Conservation (phyloP, 1,140 invertebrate genomes). For the Solenopsis fugax region DNA sequence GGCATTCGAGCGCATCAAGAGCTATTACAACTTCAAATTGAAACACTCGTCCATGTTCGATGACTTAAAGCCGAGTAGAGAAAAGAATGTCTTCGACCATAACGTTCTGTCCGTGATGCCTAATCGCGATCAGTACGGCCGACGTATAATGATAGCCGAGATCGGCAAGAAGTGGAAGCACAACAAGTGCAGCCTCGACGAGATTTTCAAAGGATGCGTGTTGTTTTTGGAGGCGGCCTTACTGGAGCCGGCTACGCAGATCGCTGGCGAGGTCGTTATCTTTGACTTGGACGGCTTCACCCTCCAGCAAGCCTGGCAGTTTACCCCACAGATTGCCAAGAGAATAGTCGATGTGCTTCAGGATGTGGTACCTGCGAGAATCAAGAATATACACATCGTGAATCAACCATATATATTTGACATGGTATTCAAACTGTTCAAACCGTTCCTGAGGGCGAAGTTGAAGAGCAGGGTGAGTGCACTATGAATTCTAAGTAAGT, state of each 20-base stretch:
- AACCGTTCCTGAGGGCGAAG: conserved; percentile 94
- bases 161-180: conserved; percentile 95
- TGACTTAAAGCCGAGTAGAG: conserved; percentile 89
- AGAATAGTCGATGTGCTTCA: conserved; percentile 94
- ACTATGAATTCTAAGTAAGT: not conserved
- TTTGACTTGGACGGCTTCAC: conserved; percentile 95
- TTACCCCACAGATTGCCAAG: conserved; percentile 93
- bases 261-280: conserved; percentile 92
- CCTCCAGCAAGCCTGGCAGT: conserved; percentile 93
- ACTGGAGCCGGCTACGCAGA: conserved; percentile 92
- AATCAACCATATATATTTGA: conserved; percentile 96
- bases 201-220: conserved; percentile 94
- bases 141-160: conserved; percentile 92
- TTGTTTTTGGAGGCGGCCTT: conserved; percentile 93
- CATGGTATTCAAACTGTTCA: conserved; percentile 94
- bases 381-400: conserved; percentile 95
- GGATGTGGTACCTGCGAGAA: conserved; percentile 92
- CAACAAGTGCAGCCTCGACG: conserved; percentile 92
- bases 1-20: conserved; percentile 91
- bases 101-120: conserved; percentile 93
- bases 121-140: conserved; percentile 91
- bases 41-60: conserved; percentile 92
- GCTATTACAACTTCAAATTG: conserved; percentile 93
- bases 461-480: conserved; percentile 88
- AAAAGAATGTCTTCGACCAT: conserved; percentile 92